phyloP scores from a whole-genome alignment of 2,888 invertebrate species.

The Aleiodes leptofemur region DNA sequence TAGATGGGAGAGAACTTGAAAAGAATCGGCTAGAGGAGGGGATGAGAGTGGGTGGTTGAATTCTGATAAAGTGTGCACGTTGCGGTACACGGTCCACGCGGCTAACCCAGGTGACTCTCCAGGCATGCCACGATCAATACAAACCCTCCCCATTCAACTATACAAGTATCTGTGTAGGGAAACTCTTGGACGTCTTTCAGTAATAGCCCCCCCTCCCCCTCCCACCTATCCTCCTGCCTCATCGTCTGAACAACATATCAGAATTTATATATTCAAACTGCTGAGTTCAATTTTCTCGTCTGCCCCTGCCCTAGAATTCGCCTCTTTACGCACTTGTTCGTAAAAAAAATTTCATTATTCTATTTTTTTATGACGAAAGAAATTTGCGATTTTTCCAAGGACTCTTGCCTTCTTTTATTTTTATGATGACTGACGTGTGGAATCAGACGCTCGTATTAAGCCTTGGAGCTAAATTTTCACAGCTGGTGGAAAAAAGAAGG shows the following conservation, averaged over 20 bases:
- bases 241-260: conserved; percentile 20
- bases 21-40: conserved; percentile 10
- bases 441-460: too few relatives aligned
- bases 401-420: too few relatives aligned
- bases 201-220: conserved; percentile 16
- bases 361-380: not conserved
- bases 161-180: conserved; percentile 41
- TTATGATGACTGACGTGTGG: too few relatives aligned
- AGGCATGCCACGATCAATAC: conserved; percentile 50
- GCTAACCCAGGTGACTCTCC: conserved; percentile 35
- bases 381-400: not conserved
- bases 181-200: conserved; percentile 38
- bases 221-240: not conserved
- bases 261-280: conserved; percentile 13
- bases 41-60: conserved; percentile 41
- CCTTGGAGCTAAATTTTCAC: too few relatives aligned
- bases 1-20: conserved; percentile 12
- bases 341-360: not conserved
- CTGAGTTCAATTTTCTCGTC: not conserved
- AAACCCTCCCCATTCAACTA: conserved; percentile 49
- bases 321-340: too few relatives aligned
- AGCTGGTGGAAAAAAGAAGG: too few relatives aligned
- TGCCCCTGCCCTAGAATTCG: not conserved
- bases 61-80: conserved; percentile 52
- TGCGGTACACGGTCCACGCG: conserved; percentile 52